These are phyloP conservation scores for Neotragus pygmaeus DNA, from an alignment of 2,113 vertebrate genomes.

Conservation along the genomic window DNA sequence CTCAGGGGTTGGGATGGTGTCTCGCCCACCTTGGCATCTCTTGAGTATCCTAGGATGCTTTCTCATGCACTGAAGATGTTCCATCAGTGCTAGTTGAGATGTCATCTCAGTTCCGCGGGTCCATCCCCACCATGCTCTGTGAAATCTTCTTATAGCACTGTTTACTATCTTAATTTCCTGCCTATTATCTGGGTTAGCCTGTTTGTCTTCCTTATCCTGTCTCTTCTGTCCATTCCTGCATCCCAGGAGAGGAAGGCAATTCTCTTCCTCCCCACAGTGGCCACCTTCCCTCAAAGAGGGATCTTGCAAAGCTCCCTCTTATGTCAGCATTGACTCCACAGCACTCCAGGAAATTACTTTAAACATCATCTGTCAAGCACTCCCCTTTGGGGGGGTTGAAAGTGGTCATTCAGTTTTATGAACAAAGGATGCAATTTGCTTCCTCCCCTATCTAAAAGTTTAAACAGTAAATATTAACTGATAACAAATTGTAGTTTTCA, in stretches of 20 bases:
- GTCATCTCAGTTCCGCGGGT: not conserved
- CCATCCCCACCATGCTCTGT: not conserved
- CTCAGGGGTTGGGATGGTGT: not conserved
- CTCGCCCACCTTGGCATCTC: not conserved
- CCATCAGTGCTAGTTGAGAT: not conserved
- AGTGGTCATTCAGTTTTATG: not conserved
- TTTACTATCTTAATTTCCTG: not conserved
- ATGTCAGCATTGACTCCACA: not conserved
- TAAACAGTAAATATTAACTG: not conserved
- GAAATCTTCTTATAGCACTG: not conserved
- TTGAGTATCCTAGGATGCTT: not conserved
- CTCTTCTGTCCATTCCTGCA: not conserved
- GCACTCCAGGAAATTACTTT: not conserved
- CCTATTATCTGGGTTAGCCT: not conserved
- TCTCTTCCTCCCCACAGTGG: not conserved
- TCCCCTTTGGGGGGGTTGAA: not conserved
- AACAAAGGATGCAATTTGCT: not conserved
- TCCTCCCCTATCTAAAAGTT: not conserved
- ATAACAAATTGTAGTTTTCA: not conserved
- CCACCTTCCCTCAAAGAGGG: not conserved
- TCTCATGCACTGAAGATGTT: not conserved
- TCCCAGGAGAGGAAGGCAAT: not conserved
- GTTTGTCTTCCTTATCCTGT: not conserved
- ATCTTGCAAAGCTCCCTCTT: not conserved
- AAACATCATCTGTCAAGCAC: not conserved